A percentile compares a stretch with the other conserved stretches of the same genome.
These are phyloP conservation scores for Sebastes vulpes DNA, from an alignment of 2,797 vertebrate genomes.

Conservation along the genomic window DNA sequence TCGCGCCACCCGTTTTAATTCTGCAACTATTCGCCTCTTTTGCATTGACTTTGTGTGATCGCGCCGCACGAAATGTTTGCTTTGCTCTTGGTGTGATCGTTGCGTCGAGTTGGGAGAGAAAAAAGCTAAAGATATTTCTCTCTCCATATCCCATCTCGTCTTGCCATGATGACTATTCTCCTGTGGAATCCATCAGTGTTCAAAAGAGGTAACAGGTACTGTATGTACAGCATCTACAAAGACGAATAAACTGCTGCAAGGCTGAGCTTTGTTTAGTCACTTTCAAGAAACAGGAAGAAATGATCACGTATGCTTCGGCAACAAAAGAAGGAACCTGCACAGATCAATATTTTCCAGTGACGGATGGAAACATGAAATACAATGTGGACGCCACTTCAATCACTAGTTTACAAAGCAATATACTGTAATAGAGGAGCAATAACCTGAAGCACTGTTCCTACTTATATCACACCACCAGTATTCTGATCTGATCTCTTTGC, in stretches of 20 bases:
- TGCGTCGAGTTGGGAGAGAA: not conserved
- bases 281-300: not conserved
- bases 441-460: not conserved
- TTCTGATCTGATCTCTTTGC: too few relatives aligned
- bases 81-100: too few relatives aligned
- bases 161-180: not conserved
- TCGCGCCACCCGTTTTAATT: too few relatives aligned
- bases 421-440: not conserved
- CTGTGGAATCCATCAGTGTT: not conserved
- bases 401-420: not conserved
- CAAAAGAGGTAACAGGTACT: not conserved
- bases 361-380: not conserved
- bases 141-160: not conserved
- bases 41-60: too few relatives aligned
- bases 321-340: not conserved
- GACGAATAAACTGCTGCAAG: not conserved
- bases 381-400: not conserved
- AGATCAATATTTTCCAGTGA: conserved; percentile 22
- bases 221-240: not conserved
- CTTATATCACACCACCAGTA: too few relatives aligned
- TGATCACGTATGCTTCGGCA: not conserved
- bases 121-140: not conserved
- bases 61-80: too few relatives aligned
- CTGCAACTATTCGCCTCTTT: too few relatives aligned
- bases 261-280: not conserved